Evolutionary conservation across 92 coral and sea anemone species (phyloP).

Genomic region (Siderastrea radians): DNA sequence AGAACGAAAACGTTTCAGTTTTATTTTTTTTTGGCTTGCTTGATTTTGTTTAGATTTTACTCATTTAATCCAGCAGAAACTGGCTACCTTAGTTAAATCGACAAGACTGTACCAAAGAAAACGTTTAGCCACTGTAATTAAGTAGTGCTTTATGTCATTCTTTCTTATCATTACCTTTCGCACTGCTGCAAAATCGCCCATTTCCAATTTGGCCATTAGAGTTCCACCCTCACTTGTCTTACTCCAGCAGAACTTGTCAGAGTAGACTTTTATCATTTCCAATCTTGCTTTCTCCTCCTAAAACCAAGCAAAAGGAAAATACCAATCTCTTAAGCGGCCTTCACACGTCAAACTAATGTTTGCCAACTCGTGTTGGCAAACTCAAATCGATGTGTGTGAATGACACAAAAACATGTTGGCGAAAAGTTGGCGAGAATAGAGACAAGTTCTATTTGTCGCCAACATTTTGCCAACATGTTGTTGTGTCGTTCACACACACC

Average conservation of each 20-base stretch:
- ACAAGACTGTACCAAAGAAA: no score
- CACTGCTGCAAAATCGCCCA: constrained; percentile 7
- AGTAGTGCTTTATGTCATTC: background rate
- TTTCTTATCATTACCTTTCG: background rate
- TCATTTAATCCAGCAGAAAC: no score
- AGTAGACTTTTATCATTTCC: constrained; percentile 9
- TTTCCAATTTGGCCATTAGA: background rate
- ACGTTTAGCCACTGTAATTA: no score
- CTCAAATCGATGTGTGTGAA: background rate
- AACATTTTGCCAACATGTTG: no score
- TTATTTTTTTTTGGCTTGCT: no score
- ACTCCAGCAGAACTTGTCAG: constrained; percentile 11
- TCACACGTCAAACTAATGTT: background rate
- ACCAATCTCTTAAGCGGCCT: background rate
- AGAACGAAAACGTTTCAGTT: no score
- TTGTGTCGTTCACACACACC: no score
- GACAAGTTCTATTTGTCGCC: no score
- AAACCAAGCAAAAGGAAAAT: background rate
- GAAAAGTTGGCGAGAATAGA: no score
- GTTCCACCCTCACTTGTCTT: background rate
- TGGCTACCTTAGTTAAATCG: no score
- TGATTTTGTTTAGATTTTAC: no score
- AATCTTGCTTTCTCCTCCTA: constrained; percentile 16
- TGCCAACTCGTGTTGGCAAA: background rate
- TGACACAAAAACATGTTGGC: no score